Percentiles rank a stretch among this genome's conserved stretches.
Evolutionary conservation across 1,140 invertebrate genomes (phyloP).

Genomic region (Camponotus vicinus): DNA sequence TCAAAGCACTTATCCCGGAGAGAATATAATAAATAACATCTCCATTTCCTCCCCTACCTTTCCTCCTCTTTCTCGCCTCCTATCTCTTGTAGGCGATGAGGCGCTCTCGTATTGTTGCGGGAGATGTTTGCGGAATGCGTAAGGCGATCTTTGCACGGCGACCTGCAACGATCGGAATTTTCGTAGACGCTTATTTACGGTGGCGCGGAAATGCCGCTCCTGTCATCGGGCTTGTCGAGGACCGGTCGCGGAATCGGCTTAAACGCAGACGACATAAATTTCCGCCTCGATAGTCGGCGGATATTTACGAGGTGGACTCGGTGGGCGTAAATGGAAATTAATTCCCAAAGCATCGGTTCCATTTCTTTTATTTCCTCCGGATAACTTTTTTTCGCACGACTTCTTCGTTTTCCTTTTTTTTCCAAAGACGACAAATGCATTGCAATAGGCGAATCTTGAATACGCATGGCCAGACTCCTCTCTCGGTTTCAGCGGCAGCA

Average conservation of each 20-base stretch:
- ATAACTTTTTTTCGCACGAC: not conserved
- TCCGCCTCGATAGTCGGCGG: conserved; percentile 23
- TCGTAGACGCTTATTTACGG: conserved; percentile 47
- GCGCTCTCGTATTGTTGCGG: conserved; percentile 31
- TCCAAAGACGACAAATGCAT: not conserved
- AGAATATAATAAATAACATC: conserved; percentile 29
- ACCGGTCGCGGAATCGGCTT: conserved; percentile 30
- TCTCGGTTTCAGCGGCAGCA: not conserved
- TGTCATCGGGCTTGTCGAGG: conserved; percentile 18
- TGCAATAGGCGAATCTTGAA: not conserved
- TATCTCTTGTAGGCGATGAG: conserved; percentile 8
- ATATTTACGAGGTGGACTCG: conserved; percentile 45
- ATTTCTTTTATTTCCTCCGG: not conserved
- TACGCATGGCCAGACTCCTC: conserved; percentile 19
- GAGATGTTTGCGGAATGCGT: conserved; percentile 22
- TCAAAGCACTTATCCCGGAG: not conserved
- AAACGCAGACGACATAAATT: conserved; percentile 49
- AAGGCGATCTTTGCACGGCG: conserved; percentile 25
- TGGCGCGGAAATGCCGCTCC: conserved; percentile 23
- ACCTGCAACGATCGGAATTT: conserved; percentile 16
- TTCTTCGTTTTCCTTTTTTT: not conserved
- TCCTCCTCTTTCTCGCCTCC: not conserved
- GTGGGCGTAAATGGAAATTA: conserved; percentile 50
- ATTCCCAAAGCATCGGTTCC: not conserved
- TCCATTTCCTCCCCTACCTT: not conserved